Conservation (phyloP, 1,140 invertebrate genomes). For the Pogonognathellus flavescens region DNA sequence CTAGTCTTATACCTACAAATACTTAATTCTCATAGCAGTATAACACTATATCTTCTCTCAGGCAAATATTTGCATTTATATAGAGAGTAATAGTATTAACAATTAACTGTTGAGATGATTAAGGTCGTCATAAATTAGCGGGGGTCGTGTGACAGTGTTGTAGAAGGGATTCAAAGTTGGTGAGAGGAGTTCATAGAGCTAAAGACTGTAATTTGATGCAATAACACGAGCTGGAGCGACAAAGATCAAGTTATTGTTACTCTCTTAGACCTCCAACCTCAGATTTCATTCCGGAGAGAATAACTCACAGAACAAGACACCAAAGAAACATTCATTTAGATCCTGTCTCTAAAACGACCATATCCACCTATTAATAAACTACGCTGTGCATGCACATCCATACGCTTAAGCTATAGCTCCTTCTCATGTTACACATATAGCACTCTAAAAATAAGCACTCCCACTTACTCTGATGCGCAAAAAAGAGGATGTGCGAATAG, state of each 20-base stretch:
- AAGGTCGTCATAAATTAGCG: slow-evolving; percentile 31
- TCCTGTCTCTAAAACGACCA: background rate
- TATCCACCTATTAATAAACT: slow-evolving; percentile 26
- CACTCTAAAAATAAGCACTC: no score
- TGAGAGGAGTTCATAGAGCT: slow-evolving; percentile 4
- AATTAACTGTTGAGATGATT: background rate
- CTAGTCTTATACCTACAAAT: no score
- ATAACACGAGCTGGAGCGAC: slow-evolving; percentile 41
- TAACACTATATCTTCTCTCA: background rate
- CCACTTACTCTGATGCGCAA: no score
- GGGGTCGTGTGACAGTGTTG: background rate
- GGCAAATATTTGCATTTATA: background rate
- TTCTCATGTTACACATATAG: background rate
- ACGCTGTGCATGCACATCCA: background rate
- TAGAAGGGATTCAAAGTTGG: slow-evolving; percentile 26
- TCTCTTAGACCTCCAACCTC: slow-evolving; percentile 41
- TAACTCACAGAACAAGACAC: slow-evolving; percentile 44
- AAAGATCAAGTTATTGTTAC: slow-evolving; percentile 47
- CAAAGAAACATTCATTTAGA: background rate
- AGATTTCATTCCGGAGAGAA: slow-evolving; percentile 45
- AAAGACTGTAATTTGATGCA: slow-evolving; percentile 47
- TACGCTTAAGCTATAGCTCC: background rate
- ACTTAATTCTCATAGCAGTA: no score
- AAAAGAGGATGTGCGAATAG: no score
- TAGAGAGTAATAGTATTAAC: slow-evolving; percentile 6